Evolutionary conservation across 2,888 invertebrate species (phyloP), one percentile per base, ranked within the genome.

Genomic region (Clostera curtula): DNA sequence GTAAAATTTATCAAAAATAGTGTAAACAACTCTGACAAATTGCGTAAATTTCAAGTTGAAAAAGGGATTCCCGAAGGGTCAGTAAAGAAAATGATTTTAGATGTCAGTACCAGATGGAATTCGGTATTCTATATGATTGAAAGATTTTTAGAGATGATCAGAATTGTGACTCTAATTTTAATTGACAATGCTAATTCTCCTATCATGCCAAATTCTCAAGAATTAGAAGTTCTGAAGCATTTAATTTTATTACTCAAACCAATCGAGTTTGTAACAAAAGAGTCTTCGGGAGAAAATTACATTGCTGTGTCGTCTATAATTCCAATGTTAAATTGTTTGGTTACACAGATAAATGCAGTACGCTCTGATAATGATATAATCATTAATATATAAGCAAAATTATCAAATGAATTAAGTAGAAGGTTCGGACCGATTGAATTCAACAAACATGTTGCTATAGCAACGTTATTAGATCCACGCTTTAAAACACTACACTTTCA

Each of bases 71-170:
- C 20, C 8, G 20, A 20, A 20, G 20, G 10, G 8, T 20, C 20
- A 20, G 17, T 16, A 25, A 25, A 16, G 18, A 25, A 16, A 16
- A 15, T 16, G 6, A 25, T 16, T 25, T 16, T 25, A 18, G 25
- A 25, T 18, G 25, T 25, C 15, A 15, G 16, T 25, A 25, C 18
- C 5, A 14, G 20, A 20, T 20, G 20, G 24, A 24, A 24, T 13
- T 24, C 24, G 3, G 12, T 24, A 24, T 24, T 12, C 16, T 16
- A 16, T 25, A 25, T 16, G 25, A 11, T 25, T 16, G 25, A 25
- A 25, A 5, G 11, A 11, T 25, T 25, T 16, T 25, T 25, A 19
- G 16, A 9, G 10, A 20, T 20, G 20, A 20, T 20, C 20, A 20
- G 20, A 20, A 10, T 20, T 20, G 20, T 20, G 9, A 5, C 20